Evolutionary conservation across 30 jellyfish, hydroid and myxozoan genomes (phyloP).

Genomic region (Cassiopea andromeda): DNA sequence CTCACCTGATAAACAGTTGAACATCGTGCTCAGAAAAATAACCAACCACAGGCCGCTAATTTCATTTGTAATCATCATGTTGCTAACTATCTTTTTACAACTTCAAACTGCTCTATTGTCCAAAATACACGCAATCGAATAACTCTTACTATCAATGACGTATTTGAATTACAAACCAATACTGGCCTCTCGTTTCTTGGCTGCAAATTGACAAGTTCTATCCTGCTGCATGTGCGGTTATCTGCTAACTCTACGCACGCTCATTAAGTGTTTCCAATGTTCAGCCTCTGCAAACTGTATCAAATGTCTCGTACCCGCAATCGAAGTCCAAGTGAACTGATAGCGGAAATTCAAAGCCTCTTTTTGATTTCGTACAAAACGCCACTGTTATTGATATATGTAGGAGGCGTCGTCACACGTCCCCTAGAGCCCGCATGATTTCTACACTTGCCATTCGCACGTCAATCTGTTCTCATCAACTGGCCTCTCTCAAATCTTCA

Average conservation of each 20-base stretch:
- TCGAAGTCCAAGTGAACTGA: conserved; percentile 44
- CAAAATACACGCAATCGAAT: conserved; percentile 61
- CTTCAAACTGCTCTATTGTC: conserved; percentile 44
- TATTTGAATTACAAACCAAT: background rate
- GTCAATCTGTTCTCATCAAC: conserved; percentile 17
- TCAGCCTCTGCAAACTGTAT: conserved; percentile 57
- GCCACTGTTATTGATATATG: conserved; percentile 48
- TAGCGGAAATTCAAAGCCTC: conserved; percentile 70
- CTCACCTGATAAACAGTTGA: conserved; percentile 56
- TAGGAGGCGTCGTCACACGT: conserved; percentile 45
- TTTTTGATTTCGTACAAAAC: conserved; percentile 25
- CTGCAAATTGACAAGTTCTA: background rate
- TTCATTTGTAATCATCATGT: conserved; percentile 66
- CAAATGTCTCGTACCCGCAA: conserved; percentile 65
- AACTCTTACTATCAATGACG: conserved; percentile 12
- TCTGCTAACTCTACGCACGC: conserved; percentile 24
- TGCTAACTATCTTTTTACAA: conserved; percentile 36
- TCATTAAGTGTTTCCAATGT: conserved; percentile 35
- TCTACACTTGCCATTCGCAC: conserved; percentile 45
- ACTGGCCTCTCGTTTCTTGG: background rate
- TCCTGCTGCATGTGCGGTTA: background rate
- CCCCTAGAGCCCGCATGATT: conserved; percentile 37
- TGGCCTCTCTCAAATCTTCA: conserved; percentile 31
- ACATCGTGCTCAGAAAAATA: conserved; percentile 41
- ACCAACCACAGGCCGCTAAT: conserved; percentile 74